These are phyloP conservation scores for Parauchenoglanis punctatus DNA, from an alignment of 2,797 vertebrate genomes.

Conservation along the genomic window DNA sequence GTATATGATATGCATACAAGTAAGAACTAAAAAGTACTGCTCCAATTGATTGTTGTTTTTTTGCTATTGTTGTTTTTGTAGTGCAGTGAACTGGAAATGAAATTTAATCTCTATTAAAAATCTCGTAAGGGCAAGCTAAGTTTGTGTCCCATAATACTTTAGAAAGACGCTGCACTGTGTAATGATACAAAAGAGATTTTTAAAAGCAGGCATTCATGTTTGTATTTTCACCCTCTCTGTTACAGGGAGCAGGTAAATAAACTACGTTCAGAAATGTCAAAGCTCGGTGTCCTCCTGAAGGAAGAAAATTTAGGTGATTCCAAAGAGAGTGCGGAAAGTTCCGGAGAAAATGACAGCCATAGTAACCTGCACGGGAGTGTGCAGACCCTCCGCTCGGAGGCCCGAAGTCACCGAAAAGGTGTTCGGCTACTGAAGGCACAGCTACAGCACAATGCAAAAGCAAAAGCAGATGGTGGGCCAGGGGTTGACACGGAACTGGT, in stretches of 20 bases:
- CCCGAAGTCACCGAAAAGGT: constrained; percentile 67
- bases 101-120: too few relatives aligned
- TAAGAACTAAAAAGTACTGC: too few relatives aligned
- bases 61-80: too few relatives aligned
- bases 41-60: too few relatives aligned
- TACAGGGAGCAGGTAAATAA: constrained; percentile 70
- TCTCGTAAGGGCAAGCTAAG: neutral
- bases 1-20: too few relatives aligned
- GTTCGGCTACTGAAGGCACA: constrained; percentile 70
- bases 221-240: neutral
- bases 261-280: constrained; percentile 67
- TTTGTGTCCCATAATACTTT: neutral
- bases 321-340: constrained; percentile 74
- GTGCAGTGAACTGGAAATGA: too few relatives aligned
- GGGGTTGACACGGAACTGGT: constrained; percentile 56
- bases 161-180: neutral
- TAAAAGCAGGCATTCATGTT: neutral
- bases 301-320: constrained; percentile 70
- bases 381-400: constrained; percentile 73
- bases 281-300: constrained; percentile 71
- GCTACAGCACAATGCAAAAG: constrained; percentile 61
- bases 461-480: constrained; percentile 44
- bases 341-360: constrained; percentile 74
- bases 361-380: constrained; percentile 72
- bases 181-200: neutral